Base-by-base conservation (phyloP, 92 coral and sea anemone genomes). In the Porites divaricata region DNA sequence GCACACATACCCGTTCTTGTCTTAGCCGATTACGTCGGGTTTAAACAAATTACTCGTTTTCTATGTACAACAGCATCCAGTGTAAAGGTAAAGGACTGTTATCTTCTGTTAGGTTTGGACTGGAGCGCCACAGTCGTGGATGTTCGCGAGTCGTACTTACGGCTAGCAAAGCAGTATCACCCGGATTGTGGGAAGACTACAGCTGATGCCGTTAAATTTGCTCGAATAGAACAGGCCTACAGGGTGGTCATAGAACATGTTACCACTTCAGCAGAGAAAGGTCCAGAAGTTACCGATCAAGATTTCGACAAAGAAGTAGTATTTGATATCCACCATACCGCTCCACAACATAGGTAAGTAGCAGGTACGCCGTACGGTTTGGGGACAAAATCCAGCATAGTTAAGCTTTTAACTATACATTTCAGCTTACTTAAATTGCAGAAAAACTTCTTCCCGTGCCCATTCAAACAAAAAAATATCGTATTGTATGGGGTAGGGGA, bases 271-370 rank as follows among this genome's bases (percentile, higher is more conserved):
- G 63, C 56, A 57, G 48, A 51, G 67, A 70, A 67, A 41, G 87
- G 64, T 63, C 63, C 73, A 24, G 89, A 84, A 70, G 73, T 78
- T 20, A 59, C 5, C 28, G 83, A 67, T 35, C 63, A 78, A 50
- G 92, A 80, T 12, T 68, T 52, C 20, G 85, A 75, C 16, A 90
- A 91, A 58, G 89, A 84, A 21, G 70, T 78, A 80, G 59, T 54
- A 15, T 88, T 91, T 75, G 89, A 91, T 73, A 91, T 91, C 41
- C 78, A 87, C 50, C 94, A 91, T 70, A 91, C 92, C n/a, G 94
- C 94, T 25, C 94, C 94, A 1, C 94, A 91, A 69, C 94, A 91
- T 74, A 88, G 94, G 94, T 91, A 75, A 75, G 45, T 35, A 35
- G 5, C 45, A 6, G 45, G 45, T 35, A 35, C 45, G 45, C 45